Conservation (phyloP, 2,113 vertebrate species). For the Murina feae region DNA sequence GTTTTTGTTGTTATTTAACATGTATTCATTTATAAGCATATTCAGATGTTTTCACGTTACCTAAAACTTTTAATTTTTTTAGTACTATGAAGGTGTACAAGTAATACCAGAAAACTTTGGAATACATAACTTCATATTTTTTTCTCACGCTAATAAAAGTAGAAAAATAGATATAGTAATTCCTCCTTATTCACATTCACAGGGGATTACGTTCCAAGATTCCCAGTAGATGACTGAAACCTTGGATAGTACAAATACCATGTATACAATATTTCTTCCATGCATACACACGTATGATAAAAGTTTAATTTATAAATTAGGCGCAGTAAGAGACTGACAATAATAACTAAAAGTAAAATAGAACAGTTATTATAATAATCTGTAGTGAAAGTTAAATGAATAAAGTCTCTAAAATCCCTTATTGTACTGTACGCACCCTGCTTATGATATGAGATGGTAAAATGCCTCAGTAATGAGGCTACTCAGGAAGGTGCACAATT, state of each 20-base stretch:
- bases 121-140: neutral
- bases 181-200: too few species aligned
- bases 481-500: neutral
- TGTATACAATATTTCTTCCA: neutral
- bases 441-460: neutral
- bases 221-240: neutral
- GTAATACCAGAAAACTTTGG: neutral
- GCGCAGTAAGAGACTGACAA: neutral
- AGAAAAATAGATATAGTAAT: neutral
- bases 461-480: neutral
- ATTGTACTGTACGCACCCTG: neutral
- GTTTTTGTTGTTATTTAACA: constrained; percentile 45
- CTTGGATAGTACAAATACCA: neutral
- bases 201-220: neutral
- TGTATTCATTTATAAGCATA: neutral
- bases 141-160: neutral
- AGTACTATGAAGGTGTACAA: neutral
- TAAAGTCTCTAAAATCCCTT: neutral
- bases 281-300: neutral
- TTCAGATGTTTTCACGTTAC: neutral
- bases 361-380: neutral
- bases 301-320: neutral
- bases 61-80: constrained; percentile 27
- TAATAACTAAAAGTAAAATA: neutral
- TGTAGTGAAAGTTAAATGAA: neutral